Evolutionary conservation across 2,797 vertebrate species (phyloP), one percentile per base, ranked within the genome.

Genomic region (Buphagus erythrorhynchus): DNA sequence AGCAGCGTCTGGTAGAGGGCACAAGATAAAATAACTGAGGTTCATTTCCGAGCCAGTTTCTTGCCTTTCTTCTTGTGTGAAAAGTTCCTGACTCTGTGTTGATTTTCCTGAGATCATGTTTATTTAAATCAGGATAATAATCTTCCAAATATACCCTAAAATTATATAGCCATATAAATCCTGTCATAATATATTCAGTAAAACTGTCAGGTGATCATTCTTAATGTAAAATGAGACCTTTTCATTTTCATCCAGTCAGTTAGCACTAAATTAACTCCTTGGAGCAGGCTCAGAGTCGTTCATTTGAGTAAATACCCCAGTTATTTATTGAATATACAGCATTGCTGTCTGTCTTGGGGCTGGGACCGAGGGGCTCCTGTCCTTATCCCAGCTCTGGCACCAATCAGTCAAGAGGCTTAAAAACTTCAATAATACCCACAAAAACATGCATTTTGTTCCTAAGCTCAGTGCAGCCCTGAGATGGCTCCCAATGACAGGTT

Each of bases 191-290:
- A 95, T 84, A 90, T 96, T 95, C 93, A 90, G 89, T 97, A 95
- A 97, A 96, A 94, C 95, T 95, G 95, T 96, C 96, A 95, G 91
- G 94, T 96, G 95, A 94, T 97, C 94, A 96, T 93, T 97, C 96
- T 95, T 96, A 96, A 92, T 90, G 90, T 96, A 94, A 96, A 93
- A 95, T 84, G 94, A 97, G 95, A 96, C 96, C 94, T 96, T 96
- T 96, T 95, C 95, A 91, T 96, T 96, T 95, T 83, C 94, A 96
- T 86, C 92, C 95, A 91, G 91, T 94, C 94, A 96, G 91, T 95
- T 96, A 95, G 94, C 91, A 94, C 96, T 95, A 96, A 95, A 94
- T 96, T 96, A 97, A 93, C 95, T 95, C 76, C 73, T 88, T 95
- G 94, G 93, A 97, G 86, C 89, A 81, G 58, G 62, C 76, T 94